Conservation (phyloP, 2,797 vertebrate species). For the Meda fulgida region DNA sequence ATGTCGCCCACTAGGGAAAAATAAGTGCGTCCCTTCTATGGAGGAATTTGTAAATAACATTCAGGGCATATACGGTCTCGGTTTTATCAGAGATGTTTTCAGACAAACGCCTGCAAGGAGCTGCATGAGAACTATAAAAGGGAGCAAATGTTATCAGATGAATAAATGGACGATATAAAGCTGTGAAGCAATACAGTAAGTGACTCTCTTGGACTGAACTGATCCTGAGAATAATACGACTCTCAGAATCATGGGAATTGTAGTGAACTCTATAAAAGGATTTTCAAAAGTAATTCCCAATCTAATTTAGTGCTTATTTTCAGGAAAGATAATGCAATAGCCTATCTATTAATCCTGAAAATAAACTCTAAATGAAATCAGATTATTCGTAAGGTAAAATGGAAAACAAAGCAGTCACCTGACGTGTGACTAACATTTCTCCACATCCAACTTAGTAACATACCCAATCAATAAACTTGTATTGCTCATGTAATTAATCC, state of each 20-base stretch:
- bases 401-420: background rate
- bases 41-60: constrained; percentile 78
- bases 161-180: background rate
- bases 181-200: background rate
- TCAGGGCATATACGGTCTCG: constrained; percentile 14
- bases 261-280: constrained; percentile 54
- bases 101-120: background rate
- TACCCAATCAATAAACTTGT: background rate
- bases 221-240: constrained; percentile 16
- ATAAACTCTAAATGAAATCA: background rate
- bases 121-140: background rate
- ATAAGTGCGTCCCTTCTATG: constrained; percentile 72
- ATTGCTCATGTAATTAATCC: background rate
- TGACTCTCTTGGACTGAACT: constrained; percentile 8
- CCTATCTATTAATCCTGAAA: background rate
- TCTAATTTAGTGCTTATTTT: background rate
- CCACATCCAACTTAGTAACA: background rate
- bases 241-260: constrained; percentile 68
- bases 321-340: no score
- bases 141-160: background rate
- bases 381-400: constrained; percentile 1
- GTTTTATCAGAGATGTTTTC: background rate
- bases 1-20: constrained; percentile 54
- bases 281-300: background rate
- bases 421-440: background rate